A percentile compares a stretch with the other conserved stretches of the same genome.
Conservation (phyloP, 2,113 vertebrate species). For the Oryzias javanicus region DNA sequence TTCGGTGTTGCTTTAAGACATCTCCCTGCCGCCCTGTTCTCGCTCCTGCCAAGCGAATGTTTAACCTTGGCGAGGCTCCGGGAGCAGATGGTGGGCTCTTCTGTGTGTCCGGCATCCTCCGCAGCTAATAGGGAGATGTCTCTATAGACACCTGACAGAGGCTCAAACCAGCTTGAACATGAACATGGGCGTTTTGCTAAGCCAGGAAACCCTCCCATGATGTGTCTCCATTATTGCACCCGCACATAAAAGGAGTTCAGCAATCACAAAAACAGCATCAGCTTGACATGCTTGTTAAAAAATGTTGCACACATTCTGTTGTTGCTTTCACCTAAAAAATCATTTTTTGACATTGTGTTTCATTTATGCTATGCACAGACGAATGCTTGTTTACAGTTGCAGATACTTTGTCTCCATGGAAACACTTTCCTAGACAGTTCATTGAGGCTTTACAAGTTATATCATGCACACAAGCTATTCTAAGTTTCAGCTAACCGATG, state of each 20-base stretch:
- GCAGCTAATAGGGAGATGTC: slow-evolving; percentile 76
- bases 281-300: too few species aligned
- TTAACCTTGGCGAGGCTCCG: slow-evolving; percentile 72
- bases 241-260: neutral
- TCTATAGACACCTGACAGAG: slow-evolving; percentile 76
- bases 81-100: slow-evolving; percentile 74
- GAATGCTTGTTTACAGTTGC: neutral
- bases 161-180: slow-evolving; percentile 52
- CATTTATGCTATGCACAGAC: too few species aligned
- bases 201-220: slow-evolving; percentile 31
- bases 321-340: too few species aligned
- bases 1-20: slow-evolving; percentile 38
- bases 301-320: too few species aligned
- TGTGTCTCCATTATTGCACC: slow-evolving; percentile 25
- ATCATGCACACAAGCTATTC: too few species aligned
- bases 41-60: slow-evolving; percentile 42
- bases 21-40: slow-evolving; percentile 25
- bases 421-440: too few species aligned
- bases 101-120: slow-evolving; percentile 66
- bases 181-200: slow-evolving; percentile 39
- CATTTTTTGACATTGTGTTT: too few species aligned
- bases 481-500: too few species aligned
- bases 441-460: too few species aligned
- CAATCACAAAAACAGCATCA: slow-evolving; percentile 10
- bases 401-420: slow-evolving; percentile 8